Base-by-base conservation (phyloP, 2,888 invertebrate genomes). In the Chrysolina haemoptera region DNA sequence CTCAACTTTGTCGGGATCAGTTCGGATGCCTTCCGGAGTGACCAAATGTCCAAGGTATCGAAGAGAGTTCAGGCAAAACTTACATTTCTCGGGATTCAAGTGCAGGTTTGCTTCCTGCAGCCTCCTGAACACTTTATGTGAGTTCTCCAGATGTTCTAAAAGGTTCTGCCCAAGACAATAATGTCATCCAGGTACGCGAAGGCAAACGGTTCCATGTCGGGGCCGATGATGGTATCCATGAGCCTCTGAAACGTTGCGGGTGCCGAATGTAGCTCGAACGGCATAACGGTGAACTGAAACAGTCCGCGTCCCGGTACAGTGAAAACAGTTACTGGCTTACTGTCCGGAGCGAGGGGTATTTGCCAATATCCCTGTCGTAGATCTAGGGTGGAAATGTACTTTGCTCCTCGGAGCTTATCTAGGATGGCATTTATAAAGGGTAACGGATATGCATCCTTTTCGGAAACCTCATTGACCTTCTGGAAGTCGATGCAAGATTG, bases 371-470 rank as follows among this genome's bases (percentile, higher is more conserved):
- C 46, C 14, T 46, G 46, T 1, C 12, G 46, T 10, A 46, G 59
- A 16, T 59, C 59, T 5, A 59, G 5, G 16, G 18, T 59, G 16
- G 75, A 73, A 22, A 83, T 74, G 53, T 80, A 81, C 14, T 70
- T 64, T 0, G 82, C 81, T 18, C 73, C 66, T 11, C 78, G 63
- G 0, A 84, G 71, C 18, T 79, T 78, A n/a, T 82, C 79, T 10
- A 84, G 65, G 0, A 80, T 81, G 12, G 73, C 74, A 10, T 77
- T 75, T 10, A 84, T 82, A 14, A 73, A 76, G 0, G 83, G 84
- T 22, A 84, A 41, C 3, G 81, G 82, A 59, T 82, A 80, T 1
- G 79, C 81, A 46, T 74, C 75, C 59, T 78, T 72, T 11, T 12
- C 46, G 66, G 72, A 43, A 0, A 77, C 72, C 9, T 48, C 20